A percentile compares a stretch with the other conserved stretches of the same genome.
These are phyloP conservation scores for Metridium senile DNA, from an alignment of 92 coral and sea anemone species.

Conservation along the genomic window DNA sequence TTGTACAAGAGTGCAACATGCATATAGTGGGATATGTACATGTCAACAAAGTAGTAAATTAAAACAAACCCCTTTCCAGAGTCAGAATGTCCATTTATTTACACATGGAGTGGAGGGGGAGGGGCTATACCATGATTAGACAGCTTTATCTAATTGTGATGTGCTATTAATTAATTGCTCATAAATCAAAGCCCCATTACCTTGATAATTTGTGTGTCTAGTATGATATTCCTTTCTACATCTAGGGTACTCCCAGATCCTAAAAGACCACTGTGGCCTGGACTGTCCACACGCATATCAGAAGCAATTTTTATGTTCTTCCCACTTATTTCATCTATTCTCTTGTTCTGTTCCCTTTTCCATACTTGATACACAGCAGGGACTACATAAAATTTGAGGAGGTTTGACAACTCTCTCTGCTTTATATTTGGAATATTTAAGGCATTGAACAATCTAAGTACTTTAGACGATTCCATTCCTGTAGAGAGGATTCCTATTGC, in stretches of 20 bases:
- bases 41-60: neutral
- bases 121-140: neutral
- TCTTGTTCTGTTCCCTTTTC: slow-evolving; percentile 30
- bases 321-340: slow-evolving; percentile 17
- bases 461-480: slow-evolving; percentile 42
- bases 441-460: slow-evolving; percentile 30
- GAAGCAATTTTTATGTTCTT: slow-evolving; percentile 37
- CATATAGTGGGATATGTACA: too few species aligned
- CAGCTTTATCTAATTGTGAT: neutral
- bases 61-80: neutral
- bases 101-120: neutral
- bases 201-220: slow-evolving; percentile 51
- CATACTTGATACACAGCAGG: slow-evolving; percentile 43
- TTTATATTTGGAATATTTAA: slow-evolving; percentile 38
- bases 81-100: too few species aligned
- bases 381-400: slow-evolving; percentile 25
- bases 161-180: neutral
- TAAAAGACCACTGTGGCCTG: slow-evolving; percentile 54
- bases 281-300: slow-evolving; percentile 57
- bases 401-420: slow-evolving; percentile 41
- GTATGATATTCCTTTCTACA: slow-evolving; percentile 33
- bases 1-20: neutral
- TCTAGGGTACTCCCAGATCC: slow-evolving; percentile 27
- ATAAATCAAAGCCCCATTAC: slow-evolving; percentile 6
- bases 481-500: slow-evolving; percentile 37